A percentile compares a stretch with the other conserved stretches of the same genome.
These are phyloP conservation scores for Adineta ricciae DNA, from an alignment of 2,888 invertebrate genomes.

Conservation along the genomic window DNA sequence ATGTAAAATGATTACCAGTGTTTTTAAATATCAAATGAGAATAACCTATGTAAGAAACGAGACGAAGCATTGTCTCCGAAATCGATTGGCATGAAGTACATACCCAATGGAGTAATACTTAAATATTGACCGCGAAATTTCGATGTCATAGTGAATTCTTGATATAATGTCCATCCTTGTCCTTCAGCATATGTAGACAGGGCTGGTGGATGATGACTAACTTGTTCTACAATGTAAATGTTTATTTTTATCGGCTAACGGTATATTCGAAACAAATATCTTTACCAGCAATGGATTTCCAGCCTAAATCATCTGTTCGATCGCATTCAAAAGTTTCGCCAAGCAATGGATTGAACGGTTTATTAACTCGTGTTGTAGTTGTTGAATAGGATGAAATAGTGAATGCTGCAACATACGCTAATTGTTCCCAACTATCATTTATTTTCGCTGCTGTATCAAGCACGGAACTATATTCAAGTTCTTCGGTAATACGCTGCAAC, in stretches of 20 bases:
- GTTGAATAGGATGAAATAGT: not conserved
- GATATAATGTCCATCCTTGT: slow-evolving; percentile 81
- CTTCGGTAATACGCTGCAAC: slow-evolving; percentile 82
- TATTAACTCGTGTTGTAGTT: not conserved
- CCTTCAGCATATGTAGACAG: slow-evolving; percentile 86
- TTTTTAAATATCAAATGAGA: slow-evolving; percentile 57
- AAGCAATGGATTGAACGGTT: slow-evolving; percentile 6
- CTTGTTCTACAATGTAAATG: slow-evolving; percentile 24
- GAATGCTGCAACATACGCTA: slow-evolving; percentile 51
- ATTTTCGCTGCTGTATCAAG: slow-evolving; percentile 67
- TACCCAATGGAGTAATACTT: slow-evolving; percentile 56
- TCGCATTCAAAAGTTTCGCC: slow-evolving; percentile 56
- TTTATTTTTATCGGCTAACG: too few species aligned
- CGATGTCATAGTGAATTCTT: slow-evolving; percentile 97
- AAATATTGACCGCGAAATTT: slow-evolving; percentile 98
- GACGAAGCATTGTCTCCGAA: too few species aligned
- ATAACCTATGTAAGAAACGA: not conserved
- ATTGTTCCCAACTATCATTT: slow-evolving; percentile 67
- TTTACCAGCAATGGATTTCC: slow-evolving; percentile 60
- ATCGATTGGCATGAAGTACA: too few species aligned
- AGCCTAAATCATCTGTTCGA: slow-evolving; percentile 82
- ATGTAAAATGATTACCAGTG: slow-evolving; percentile 72
- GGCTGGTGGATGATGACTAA: slow-evolving; percentile 81
- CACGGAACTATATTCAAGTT: slow-evolving; percentile 75
- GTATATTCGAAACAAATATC: too few species aligned